A percentile compares a stretch with the other conserved stretches of the same genome.
Conservation (phyloP, 1,140 invertebrate genomes). For the Mamestra configurata region DNA sequence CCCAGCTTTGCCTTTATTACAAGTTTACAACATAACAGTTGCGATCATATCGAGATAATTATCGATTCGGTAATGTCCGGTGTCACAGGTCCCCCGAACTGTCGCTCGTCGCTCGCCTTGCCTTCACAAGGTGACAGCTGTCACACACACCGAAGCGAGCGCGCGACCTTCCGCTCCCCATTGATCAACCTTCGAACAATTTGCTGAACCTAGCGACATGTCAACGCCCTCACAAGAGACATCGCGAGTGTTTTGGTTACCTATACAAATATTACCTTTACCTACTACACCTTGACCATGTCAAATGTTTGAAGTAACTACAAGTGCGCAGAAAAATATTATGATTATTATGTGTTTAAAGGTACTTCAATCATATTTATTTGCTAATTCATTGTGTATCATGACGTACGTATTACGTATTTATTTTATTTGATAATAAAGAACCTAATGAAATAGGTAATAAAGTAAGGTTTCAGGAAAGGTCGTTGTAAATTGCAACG, state of each 20-base stretch:
- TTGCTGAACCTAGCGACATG: slow-evolving; percentile 17
- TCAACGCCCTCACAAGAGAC: slow-evolving; percentile 25
- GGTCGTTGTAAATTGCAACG: too few species aligned
- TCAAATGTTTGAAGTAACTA: background rate
- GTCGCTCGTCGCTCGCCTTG: slow-evolving; percentile 13
- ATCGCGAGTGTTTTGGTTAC: slow-evolving; percentile 14
- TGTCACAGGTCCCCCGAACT: background rate
- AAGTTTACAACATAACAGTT: too few species aligned
- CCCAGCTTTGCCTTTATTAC: too few species aligned
- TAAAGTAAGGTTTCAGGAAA: too few species aligned
- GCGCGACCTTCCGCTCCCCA: slow-evolving; percentile 12
- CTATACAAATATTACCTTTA: slow-evolving; percentile 19
- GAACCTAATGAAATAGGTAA: too few species aligned
- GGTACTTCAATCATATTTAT: background rate
- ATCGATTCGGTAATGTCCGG: background rate
- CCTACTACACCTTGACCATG: slow-evolving; percentile 10
- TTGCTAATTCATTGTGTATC: background rate
- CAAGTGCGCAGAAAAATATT: slow-evolving; percentile 33
- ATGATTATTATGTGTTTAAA: background rate
- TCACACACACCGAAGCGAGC: background rate
- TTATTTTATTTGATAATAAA: too few species aligned
- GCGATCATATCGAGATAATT: background rate
- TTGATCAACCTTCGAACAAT: slow-evolving; percentile 23
- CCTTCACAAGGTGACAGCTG: slow-evolving; percentile 13
- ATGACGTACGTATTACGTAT: too few species aligned